Evolutionary conservation across 2,113 vertebrate genomes (phyloP), one percentile per base, ranked within the genome.

Genomic region (Trinectes maculatus): DNA sequence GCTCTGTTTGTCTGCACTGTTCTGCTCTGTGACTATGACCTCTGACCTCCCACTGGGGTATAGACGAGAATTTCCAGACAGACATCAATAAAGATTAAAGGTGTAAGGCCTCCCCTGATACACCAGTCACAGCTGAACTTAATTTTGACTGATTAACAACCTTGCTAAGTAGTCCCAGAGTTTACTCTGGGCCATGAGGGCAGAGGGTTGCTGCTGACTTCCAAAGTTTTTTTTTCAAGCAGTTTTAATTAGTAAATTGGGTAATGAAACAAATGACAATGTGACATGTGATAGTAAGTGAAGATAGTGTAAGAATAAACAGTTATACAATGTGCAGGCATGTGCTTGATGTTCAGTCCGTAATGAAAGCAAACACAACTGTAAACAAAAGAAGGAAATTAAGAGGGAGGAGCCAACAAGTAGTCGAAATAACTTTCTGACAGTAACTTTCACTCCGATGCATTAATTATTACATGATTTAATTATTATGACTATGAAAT

Each of bases 1-100:
- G 62, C 64, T 64, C 65, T 2, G 19, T 69, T 64, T 13, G 40
- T 52, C 52, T 39, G 37, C 47, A 10, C 48, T 76, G 81, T 76
- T 79, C 53, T 31, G 58, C 53, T 72, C 34, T 59, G 47, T 31
- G 37, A 16, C 49, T 62, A 3, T 48, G 68, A 31, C 71, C 57
- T 84, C 40, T 84, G 68, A 82, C 48, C 72, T 55, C 33, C 15
- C 24, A 0, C 29, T 43, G 11, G 5, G 39, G 43, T 47, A 39
- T 75, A 34, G 36, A 74, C 1, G 1, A 46, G 55, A 12, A 3
- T 65, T 54, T 68, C 28, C 39, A 33, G 47, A 6, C 13, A 29
- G 56, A 40, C 63, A 76, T 78, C 64, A 70, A 67, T 76, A 51
- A 51, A 71, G 44, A 13, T 43, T 48, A 52, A 60, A 72, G 46